Evolutionary conservation across 2,113 vertebrate species (phyloP).

Genomic region (Phoenicopterus ruber): DNA sequence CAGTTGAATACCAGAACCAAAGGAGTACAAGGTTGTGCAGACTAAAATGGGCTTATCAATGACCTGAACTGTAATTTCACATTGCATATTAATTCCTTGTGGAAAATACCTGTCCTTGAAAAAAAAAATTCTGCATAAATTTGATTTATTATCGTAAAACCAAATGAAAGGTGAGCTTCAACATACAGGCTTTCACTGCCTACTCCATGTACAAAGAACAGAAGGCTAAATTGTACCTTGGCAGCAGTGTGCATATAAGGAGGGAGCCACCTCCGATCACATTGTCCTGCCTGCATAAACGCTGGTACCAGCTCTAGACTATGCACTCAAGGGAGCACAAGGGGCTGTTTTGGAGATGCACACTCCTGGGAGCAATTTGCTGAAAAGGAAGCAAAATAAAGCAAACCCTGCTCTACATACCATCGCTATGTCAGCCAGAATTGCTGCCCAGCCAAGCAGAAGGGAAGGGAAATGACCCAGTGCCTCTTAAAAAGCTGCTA

Average conservation of each 20-base stretch:
- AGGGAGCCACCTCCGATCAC: background rate
- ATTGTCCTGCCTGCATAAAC: background rate
- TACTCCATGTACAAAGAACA: background rate
- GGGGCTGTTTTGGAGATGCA: background rate
- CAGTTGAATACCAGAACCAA: conserved; percentile 36
- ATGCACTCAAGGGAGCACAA: background rate
- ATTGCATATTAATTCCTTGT: conserved; percentile 23
- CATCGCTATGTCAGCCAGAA: background rate
- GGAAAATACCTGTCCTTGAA: background rate
- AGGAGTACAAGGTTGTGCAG: conserved; percentile 41
- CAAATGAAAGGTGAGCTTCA: conserved; percentile 2
- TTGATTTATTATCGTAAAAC: background rate
- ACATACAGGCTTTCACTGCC: background rate
- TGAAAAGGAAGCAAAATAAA: conserved; percentile 20
- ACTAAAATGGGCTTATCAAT: conserved; percentile 5
- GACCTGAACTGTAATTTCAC: conserved; percentile 54
- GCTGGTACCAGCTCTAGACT: background rate
- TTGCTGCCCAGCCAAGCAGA: conserved; percentile 8
- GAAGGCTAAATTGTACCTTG: background rate
- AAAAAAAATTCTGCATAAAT: background rate
- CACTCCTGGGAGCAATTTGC: background rate
- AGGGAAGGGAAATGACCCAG: conserved; percentile 17
- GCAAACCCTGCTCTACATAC: background rate
- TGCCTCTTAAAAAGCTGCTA: conserved; percentile 5
- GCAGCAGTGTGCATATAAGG: background rate